Evolutionary conservation across 2,888 invertebrate genomes (phyloP).

Genomic region (Hetaerina titia): DNA sequence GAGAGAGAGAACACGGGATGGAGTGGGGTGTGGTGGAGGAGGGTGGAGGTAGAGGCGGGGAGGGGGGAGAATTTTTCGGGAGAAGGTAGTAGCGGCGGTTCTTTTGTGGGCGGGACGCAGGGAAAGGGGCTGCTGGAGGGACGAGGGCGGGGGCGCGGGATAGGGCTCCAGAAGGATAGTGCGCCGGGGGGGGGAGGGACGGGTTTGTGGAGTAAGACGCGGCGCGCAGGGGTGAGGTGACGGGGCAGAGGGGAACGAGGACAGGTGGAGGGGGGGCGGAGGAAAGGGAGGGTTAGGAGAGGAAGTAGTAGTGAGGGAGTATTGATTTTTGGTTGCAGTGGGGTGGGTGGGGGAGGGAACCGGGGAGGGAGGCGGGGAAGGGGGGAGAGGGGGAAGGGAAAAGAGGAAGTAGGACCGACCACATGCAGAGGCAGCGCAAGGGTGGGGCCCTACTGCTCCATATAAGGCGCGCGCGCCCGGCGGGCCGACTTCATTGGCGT

Average conservation of each 20-base stretch:
- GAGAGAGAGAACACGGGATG: no score
- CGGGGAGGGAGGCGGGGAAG: background rate
- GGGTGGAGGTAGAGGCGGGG: background rate
- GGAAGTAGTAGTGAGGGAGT: conserved; percentile 39
- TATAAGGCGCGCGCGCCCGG: conserved; percentile 19
- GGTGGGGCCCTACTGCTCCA: conserved; percentile 29
- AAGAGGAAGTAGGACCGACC: conserved; percentile 32
- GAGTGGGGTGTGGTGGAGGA: background rate
- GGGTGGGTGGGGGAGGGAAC: background rate
- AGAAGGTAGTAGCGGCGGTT: background rate
- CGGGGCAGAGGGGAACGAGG: background rate
- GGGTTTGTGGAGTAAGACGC: background rate
- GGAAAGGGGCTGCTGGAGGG: background rate
- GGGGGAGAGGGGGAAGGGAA: background rate
- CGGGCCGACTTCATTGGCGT: background rate
- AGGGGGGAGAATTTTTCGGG: background rate
- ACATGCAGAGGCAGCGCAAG: conserved; percentile 2
- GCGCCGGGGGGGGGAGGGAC: background rate
- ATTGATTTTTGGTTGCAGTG: conserved; percentile 39
- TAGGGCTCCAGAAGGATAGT: background rate
- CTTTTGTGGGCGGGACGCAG: background rate
- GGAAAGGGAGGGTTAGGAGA: background rate
- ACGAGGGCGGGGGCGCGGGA: background rate
- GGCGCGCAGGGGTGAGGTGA: no score
- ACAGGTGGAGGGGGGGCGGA: background rate